Conservation (phyloP, 1,140 invertebrate species). For the Spodoptera frugiperda region DNA sequence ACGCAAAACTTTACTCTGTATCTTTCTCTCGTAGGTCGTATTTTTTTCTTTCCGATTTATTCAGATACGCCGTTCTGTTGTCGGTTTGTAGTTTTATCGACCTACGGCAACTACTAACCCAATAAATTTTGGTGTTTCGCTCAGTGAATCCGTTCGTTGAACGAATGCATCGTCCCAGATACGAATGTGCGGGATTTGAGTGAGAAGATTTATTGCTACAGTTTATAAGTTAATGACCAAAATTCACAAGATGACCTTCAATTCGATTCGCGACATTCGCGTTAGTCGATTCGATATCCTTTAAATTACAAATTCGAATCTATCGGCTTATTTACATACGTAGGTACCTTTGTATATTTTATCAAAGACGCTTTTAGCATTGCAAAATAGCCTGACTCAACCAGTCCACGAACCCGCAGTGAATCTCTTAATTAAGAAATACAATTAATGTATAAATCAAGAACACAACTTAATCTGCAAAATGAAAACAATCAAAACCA, state of each 20-base stretch:
- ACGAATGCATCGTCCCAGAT: constrained; percentile 85
- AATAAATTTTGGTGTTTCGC: constrained; percentile 86
- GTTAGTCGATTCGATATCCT: constrained; percentile 16
- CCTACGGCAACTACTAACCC: constrained; percentile 85
- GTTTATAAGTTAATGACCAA: constrained; percentile 62
- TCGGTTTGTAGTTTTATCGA: constrained; percentile 81
- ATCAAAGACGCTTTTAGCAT: constrained; percentile 47
- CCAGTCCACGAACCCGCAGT: constrained; percentile 51
- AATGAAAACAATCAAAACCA: constrained; percentile 82
- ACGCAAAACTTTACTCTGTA: constrained; percentile 75
- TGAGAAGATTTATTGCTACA: constrained; percentile 67
- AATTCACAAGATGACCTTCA: constrained; percentile 49
- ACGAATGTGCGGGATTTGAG: constrained; percentile 77
- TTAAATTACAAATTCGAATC: constrained; percentile 31
- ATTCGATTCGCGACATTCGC: background rate
- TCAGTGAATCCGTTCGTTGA: constrained; percentile 81
- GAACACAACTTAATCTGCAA: constrained; percentile 72
- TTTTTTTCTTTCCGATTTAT: constrained; percentile 71
- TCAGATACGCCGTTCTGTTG: constrained; percentile 76
- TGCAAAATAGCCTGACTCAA: constrained; percentile 45
- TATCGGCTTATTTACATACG: constrained; percentile 33
- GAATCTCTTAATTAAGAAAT: constrained; percentile 70
- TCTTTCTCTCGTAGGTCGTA: constrained; percentile 73
- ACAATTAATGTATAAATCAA: constrained; percentile 75
- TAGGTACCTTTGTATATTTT: constrained; percentile 39